Evolutionary conservation across 2,113 vertebrate species (phyloP).

Genomic region (Saccopteryx leptura): DNA sequence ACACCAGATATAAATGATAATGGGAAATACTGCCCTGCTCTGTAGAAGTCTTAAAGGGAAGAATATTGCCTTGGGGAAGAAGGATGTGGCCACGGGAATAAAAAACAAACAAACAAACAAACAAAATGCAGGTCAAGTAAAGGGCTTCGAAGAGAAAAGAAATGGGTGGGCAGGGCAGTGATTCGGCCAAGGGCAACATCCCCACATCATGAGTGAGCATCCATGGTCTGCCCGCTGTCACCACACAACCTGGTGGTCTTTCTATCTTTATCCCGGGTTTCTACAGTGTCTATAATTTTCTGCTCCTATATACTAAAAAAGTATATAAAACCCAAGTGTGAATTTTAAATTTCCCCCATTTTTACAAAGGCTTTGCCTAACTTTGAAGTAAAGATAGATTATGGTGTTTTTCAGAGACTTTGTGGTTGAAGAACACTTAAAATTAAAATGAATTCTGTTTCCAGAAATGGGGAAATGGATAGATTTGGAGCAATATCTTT

Average conservation of each 20-base stretch:
- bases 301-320: neutral
- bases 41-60: neutral
- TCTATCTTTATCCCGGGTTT: neutral
- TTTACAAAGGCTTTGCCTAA: neutral
- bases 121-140: neutral
- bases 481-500: neutral
- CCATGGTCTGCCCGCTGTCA: too few relatives aligned
- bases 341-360: neutral
- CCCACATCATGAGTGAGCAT: too few relatives aligned
- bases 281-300: neutral
- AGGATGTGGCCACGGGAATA: neutral
- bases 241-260: neutral
- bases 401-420: slow-evolving; percentile 28
- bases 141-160: neutral
- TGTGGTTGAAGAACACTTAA: slow-evolving; percentile 36
- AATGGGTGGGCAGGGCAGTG: too few relatives aligned
- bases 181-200: neutral
- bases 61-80: neutral
- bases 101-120: neutral
- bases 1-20: neutral
- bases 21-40: neutral
- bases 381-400: slow-evolving; percentile 26
- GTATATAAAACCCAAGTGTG: slow-evolving; percentile 9
- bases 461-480: slow-evolving; percentile 50
- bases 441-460: slow-evolving; percentile 49